Evolutionary conservation across 2,113 vertebrate genomes (phyloP).

Genomic region (Balaeniceps rex): DNA sequence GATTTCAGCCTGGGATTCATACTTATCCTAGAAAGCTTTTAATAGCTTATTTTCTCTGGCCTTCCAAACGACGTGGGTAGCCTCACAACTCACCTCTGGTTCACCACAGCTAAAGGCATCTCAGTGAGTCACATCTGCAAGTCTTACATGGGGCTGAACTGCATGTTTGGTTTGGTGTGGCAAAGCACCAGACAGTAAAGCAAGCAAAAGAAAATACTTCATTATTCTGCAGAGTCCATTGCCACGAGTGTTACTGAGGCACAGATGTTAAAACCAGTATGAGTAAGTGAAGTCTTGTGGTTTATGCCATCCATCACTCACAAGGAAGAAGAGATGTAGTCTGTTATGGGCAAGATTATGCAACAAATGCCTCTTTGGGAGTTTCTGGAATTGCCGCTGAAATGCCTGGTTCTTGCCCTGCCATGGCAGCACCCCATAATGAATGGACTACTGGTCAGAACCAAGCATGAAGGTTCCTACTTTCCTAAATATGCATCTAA

Average conservation of each 20-base stretch:
- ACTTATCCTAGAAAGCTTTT: background rate
- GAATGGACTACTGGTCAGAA: background rate
- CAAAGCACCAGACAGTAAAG: background rate
- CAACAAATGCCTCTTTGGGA: background rate
- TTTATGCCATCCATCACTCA: background rate
- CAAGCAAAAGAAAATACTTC: background rate
- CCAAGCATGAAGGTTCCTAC: background rate
- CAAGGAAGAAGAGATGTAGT: background rate
- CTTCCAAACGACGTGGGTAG: background rate
- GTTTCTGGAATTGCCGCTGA: background rate
- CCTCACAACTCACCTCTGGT: background rate
- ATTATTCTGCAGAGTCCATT: background rate
- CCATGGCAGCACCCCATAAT: background rate
- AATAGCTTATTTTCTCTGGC: background rate
- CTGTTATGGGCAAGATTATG: background rate
- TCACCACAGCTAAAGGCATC: background rate
- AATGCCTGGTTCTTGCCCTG: background rate
- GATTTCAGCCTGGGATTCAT: background rate
- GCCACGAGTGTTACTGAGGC: fast-evolving
- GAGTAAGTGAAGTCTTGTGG: background rate
- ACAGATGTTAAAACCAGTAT: background rate
- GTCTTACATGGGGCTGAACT: background rate
- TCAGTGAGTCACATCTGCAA: background rate
- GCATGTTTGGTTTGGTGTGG: background rate
- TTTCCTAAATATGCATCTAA: background rate